Evolutionary conservation across 2,888 invertebrate species (phyloP), one percentile per base, ranked within the genome.

Genomic region (Drosophila nr. perissopoda): DNA sequence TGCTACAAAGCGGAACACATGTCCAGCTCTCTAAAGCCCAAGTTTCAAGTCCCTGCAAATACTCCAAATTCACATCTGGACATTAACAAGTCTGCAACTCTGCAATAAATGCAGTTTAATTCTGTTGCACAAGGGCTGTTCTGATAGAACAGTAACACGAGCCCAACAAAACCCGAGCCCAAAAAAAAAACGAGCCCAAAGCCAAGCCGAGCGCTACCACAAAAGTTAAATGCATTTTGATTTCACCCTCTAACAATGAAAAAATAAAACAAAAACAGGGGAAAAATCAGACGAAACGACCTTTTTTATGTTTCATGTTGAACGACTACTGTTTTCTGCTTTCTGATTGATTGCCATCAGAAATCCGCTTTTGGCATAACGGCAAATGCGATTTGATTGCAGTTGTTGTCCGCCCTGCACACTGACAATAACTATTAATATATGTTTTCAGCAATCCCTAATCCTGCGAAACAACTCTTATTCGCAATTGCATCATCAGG

Each of bases 271-370:
- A 53, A 76, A 74, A 74, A 68, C 11, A 63, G 60, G 71, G 52
- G 38, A 76, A 76, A 84, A 76, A 56, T 64, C 42, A 27, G 62
- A 16, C 49, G 68, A 70, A 72, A 65, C 57, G 59, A 76, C 67
- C 76, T 73, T 76, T 83, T 77, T 77, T 65, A 73, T 59, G 66
- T 33, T 46, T 74, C 61, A 73, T 59, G 68, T 40, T 46, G 60
- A 64, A 36, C 62, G 16, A 46, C 21, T 25, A 1, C 16, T 16
- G 25, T 27, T 54, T 77, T 73, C 68, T 76, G 49, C 54, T 70
- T 70, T 81, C 76, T 89, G 89, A 89, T 89, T 90, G 89, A 89
- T 89, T 87, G 90, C 65, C 83, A 90, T 89, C 89, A 90, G 79
- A 83, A 84, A 91, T 91, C 91, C 83, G 91, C 80, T 89, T 91